Conservation (phyloP, 2,113 vertebrate genomes). For the Cinclus mexicanus region DNA sequence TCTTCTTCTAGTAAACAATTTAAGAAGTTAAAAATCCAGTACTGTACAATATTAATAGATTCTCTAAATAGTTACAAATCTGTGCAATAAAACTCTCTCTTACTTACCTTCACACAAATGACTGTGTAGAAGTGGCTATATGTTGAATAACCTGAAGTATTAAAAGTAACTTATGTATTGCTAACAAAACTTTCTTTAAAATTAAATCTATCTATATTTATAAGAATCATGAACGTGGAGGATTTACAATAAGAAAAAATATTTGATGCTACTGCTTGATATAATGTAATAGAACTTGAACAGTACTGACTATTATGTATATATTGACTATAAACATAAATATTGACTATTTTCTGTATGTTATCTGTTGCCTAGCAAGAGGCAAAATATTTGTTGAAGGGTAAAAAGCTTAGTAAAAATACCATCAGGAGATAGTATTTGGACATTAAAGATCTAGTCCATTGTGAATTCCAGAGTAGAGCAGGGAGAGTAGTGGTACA, state of each 20-base stretch:
- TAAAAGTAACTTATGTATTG: background rate
- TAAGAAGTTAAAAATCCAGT: rapidly evolving
- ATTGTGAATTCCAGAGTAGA: background rate
- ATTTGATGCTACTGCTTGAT: background rate
- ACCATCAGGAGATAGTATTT: background rate
- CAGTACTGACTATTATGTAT: background rate
- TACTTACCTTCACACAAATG: background rate
- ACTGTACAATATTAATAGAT: background rate
- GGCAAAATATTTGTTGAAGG: background rate
- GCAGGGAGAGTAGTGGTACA: background rate
- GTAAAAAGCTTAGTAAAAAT: background rate
- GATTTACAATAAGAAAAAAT: background rate
- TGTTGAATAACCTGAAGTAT: background rate
- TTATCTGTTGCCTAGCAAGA: background rate
- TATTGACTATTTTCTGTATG: background rate
- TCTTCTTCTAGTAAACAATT: background rate
- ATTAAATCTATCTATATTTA: background rate
- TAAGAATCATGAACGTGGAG: background rate
- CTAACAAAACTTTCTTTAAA: background rate
- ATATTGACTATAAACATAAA: background rate
- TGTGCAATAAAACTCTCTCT: background rate
- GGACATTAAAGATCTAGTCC: background rate
- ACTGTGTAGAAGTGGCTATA: background rate
- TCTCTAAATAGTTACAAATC: background rate
- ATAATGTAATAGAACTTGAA: background rate